Conservation (phyloP, 2,888 invertebrate genomes). For the Lottia gigantea region DNA sequence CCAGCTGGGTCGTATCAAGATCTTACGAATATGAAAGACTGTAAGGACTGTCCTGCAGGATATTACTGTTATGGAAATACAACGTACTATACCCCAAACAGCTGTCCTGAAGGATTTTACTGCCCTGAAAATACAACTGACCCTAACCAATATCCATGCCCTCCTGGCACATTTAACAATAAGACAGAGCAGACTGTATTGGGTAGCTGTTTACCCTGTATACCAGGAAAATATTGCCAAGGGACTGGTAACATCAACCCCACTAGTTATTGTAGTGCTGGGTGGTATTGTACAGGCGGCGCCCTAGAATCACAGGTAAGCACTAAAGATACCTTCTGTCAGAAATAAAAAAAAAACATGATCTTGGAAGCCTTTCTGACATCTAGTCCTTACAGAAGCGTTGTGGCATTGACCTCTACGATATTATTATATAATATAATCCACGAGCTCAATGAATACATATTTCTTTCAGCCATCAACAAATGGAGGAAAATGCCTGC, state of each 20-base stretch:
- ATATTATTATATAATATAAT: too few relatives aligned
- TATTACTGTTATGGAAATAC: conserved; percentile 62
- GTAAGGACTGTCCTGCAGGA: conserved; percentile 60
- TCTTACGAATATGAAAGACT: conserved; percentile 52
- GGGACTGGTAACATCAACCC: conserved; percentile 52
- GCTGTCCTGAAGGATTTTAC: conserved; percentile 59
- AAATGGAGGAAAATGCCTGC: conserved; percentile 58
- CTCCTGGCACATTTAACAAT: conserved; percentile 56
- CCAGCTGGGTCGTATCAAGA: conserved; percentile 63
- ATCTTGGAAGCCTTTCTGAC: too few relatives aligned
- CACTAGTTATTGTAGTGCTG: conserved; percentile 53
- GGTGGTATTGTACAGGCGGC: conserved; percentile 60
- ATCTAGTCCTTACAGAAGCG: neutral
- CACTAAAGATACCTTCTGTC: neutral
- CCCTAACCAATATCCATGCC: conserved; percentile 48
- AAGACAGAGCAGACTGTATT: conserved; percentile 43
- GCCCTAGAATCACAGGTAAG: conserved; percentile 48
- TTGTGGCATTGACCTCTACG: too few relatives aligned
- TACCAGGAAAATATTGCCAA: conserved; percentile 57
- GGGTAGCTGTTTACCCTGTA: conserved; percentile 46
- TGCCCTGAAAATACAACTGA: conserved; percentile 53
- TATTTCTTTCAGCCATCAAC: conserved; percentile 41
- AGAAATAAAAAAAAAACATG: neutral
- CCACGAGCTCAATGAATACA: too few relatives aligned
- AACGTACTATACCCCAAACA: conserved; percentile 52